These are phyloP conservation scores for Crossocerus cetratus DNA, from an alignment of 2,888 invertebrate species.

Conservation along the genomic window DNA sequence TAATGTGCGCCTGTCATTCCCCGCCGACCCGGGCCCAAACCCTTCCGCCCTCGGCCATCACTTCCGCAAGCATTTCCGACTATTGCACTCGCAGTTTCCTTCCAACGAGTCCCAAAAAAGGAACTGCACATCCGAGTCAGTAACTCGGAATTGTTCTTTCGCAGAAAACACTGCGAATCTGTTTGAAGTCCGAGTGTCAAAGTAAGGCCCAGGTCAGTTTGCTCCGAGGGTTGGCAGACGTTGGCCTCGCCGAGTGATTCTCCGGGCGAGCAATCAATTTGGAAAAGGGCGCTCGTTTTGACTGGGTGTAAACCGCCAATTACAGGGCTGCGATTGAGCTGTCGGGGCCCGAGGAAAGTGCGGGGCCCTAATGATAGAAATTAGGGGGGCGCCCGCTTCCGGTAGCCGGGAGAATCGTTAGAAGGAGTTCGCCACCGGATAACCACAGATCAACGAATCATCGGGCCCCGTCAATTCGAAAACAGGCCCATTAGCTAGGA, in stretches of 20 bases:
- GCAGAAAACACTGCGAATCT: too few relatives aligned
- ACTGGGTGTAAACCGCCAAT: slow-evolving; percentile 32
- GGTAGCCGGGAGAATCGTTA: slow-evolving; percentile 47
- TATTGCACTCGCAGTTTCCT: too few relatives aligned
- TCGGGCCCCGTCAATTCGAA: not conserved
- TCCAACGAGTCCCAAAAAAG: too few relatives aligned
- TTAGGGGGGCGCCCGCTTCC: slow-evolving; percentile 49
- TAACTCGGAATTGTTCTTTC: too few relatives aligned
- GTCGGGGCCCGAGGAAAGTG: slow-evolving; percentile 41
- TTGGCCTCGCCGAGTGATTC: too few relatives aligned
- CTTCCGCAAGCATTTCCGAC: too few relatives aligned
- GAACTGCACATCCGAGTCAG: too few relatives aligned
- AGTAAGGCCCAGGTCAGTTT: too few relatives aligned
- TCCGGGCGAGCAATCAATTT: not conserved
- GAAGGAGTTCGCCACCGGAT: slow-evolving; percentile 50
- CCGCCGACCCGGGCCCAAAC: not conserved
- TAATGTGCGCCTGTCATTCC: slow-evolving; percentile 40
- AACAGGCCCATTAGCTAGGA: not conserved
- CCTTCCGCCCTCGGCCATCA: too few relatives aligned
- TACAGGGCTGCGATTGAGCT: slow-evolving; percentile 37
- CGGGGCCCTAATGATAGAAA: slow-evolving; percentile 55
- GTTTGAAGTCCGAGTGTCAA: too few relatives aligned
- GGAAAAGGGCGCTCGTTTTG: not conserved
- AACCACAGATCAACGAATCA: slow-evolving; percentile 50
- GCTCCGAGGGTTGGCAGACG: too few relatives aligned